Evolutionary conservation across 1,140 invertebrate species (phyloP).

Genomic region (Arion vulgaris): DNA sequence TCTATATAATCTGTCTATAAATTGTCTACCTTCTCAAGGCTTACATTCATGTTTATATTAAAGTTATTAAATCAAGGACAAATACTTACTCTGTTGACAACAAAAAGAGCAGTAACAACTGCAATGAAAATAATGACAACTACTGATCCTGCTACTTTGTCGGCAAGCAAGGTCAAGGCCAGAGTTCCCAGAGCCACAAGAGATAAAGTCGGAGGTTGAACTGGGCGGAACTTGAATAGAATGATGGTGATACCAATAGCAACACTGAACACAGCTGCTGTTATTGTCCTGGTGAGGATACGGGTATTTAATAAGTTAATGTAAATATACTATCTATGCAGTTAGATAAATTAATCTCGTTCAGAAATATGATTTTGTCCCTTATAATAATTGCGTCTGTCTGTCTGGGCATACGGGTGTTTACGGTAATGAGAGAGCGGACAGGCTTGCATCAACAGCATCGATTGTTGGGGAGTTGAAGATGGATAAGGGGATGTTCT

Average conservation of each 20-base stretch:
- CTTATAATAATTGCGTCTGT: no score
- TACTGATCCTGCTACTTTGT: neutral
- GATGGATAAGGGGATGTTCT: no score
- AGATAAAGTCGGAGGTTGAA: neutral
- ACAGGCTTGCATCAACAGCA: no score
- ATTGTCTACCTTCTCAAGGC: neutral
- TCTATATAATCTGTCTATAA: no score
- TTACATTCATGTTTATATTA: neutral
- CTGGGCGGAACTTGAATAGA: neutral
- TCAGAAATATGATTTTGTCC: no score
- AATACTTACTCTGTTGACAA: conserved; percentile 16
- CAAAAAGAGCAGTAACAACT: conserved; percentile 6
- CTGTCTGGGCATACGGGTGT: no score
- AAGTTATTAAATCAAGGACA: neutral
- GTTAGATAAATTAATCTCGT: no score
- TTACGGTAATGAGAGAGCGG: no score
- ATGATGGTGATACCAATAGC: neutral
- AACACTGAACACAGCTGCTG: neutral
- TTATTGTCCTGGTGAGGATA: neutral
- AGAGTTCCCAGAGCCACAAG: conserved; percentile 9
- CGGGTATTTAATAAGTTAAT: no score
- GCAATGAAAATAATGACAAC: conserved; percentile 11
- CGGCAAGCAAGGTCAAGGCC: conserved; percentile 10
- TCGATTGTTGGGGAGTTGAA: no score
- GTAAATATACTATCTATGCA: no score